These are phyloP conservation scores for Stegana nigrithorax DNA, from an alignment of 2,888 invertebrate genomes.

Conservation along the genomic window DNA sequence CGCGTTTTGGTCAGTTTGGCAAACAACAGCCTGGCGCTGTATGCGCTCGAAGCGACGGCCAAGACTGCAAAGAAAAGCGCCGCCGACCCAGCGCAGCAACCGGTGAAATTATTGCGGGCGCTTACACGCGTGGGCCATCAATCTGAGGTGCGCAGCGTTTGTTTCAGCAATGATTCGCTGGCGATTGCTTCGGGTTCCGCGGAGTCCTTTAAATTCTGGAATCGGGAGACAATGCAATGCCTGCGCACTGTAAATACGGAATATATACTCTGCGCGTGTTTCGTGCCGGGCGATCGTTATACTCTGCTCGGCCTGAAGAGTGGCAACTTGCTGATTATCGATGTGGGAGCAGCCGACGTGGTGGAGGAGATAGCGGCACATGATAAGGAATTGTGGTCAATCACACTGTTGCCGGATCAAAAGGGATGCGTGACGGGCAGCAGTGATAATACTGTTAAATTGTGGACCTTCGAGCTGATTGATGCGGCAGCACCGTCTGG, in stretches of 20 bases:
- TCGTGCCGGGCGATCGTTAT: conserved; percentile 91
- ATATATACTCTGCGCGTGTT: conserved; percentile 78
- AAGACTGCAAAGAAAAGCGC: conserved; percentile 68
- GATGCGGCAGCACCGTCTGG: conserved; percentile 72
- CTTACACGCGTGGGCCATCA: conserved; percentile 86
- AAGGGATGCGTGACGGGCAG: conserved; percentile 88
- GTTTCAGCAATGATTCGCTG: conserved; percentile 91
- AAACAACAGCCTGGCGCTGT: conserved; percentile 82
- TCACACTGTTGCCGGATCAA: conserved; percentile 84
- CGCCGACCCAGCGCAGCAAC: conserved; percentile 67
- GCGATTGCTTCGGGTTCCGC: conserved; percentile 88
- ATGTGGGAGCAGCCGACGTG: conserved; percentile 84
- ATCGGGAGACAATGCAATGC: conserved; percentile 77
- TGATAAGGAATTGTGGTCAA: conserved; percentile 80
- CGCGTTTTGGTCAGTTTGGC: conserved; percentile 76
- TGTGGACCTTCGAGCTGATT: conserved; percentile 93
- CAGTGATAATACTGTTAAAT: conserved; percentile 89
- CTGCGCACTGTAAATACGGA: conserved; percentile 76
- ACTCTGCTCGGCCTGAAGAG: conserved; percentile 87
- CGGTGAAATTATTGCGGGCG: conserved; percentile 72
- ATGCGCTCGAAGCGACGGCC: conserved; percentile 69
- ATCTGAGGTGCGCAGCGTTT: conserved; percentile 86
- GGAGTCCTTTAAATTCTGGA: conserved; percentile 94
- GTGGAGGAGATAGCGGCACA: conserved; percentile 89
- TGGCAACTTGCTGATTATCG: conserved; percentile 85